phyloP scores from a whole-genome alignment of 92 coral and sea anemone species.

The Epizoanthus illoricatus region DNA sequence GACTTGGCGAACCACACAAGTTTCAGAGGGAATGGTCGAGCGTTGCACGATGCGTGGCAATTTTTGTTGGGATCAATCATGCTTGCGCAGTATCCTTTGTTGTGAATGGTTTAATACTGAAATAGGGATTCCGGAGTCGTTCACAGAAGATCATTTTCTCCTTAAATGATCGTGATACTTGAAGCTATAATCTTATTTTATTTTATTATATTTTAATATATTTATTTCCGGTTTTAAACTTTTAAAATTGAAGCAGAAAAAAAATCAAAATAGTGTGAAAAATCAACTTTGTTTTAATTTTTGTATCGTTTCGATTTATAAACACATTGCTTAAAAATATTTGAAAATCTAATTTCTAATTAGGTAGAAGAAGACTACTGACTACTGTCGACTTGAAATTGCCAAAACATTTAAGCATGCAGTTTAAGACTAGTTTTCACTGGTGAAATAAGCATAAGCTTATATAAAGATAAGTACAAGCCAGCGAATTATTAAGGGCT shows the following conservation, averaged over 20 bases:
- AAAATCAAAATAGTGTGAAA: background rate
- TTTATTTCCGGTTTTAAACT: conserved; percentile 10
- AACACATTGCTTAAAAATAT: background rate
- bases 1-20: conserved; percentile 94
- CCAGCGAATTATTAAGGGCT: no score
- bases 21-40: conserved; percentile 97
- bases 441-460: no score
- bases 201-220: background rate
- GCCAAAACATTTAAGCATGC: no score
- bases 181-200: background rate
- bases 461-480: no score
- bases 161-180: background rate
- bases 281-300: background rate
- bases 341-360: background rate
- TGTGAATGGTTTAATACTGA: background rate
- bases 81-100: conserved; percentile 99
- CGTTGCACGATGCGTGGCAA: conserved; percentile 88
- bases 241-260: background rate
- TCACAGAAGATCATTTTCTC: background rate
- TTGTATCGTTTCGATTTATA: background rate
- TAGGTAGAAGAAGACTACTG: background rate
- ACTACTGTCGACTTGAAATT: background rate
- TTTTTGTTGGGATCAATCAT: conserved; percentile 94
- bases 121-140: background rate
- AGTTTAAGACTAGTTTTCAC: no score